Evolutionary conservation across 1,140 invertebrate species (phyloP).

Genomic region (Papilio aristodemus): DNA sequence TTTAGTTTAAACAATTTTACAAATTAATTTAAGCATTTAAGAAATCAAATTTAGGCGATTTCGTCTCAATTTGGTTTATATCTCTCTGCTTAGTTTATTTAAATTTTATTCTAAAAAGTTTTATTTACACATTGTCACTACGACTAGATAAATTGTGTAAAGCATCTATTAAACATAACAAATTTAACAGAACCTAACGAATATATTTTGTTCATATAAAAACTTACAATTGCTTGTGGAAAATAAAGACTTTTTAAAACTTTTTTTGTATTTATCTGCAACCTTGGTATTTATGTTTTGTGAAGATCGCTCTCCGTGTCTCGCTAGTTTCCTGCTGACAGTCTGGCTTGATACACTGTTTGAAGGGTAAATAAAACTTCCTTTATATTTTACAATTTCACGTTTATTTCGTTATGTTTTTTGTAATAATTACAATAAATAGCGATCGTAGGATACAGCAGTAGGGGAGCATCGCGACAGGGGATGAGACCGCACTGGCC

Average conservation of each 20-base stretch:
- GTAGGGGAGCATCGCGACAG: background rate
- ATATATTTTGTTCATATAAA: background rate
- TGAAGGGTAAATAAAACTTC: conserved; percentile 36
- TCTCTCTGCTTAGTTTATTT: no score
- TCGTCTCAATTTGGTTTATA: no score
- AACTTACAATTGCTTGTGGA: background rate
- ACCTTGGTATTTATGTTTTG: background rate
- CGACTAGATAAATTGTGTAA: background rate
- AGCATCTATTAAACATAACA: background rate
- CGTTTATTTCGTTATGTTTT: conserved; percentile 45
- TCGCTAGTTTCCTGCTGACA: no score
- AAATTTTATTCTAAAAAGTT: no score
- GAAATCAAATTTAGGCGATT: no score
- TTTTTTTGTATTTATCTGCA: background rate
- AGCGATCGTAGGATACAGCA: conserved; percentile 39
- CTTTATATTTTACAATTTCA: conserved; percentile 49
- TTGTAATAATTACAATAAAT: conserved; percentile 48
- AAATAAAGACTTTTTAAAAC: background rate
- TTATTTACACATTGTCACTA: no score
- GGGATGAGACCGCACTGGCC: background rate
- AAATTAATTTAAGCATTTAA: no score
- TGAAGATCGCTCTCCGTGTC: no score
- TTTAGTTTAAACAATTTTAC: no score
- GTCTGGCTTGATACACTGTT: no score
- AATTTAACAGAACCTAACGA: background rate